These are phyloP conservation scores for Ernsta delagoae DNA, from an alignment of 2,888 invertebrate genomes.

Conservation along the genomic window DNA sequence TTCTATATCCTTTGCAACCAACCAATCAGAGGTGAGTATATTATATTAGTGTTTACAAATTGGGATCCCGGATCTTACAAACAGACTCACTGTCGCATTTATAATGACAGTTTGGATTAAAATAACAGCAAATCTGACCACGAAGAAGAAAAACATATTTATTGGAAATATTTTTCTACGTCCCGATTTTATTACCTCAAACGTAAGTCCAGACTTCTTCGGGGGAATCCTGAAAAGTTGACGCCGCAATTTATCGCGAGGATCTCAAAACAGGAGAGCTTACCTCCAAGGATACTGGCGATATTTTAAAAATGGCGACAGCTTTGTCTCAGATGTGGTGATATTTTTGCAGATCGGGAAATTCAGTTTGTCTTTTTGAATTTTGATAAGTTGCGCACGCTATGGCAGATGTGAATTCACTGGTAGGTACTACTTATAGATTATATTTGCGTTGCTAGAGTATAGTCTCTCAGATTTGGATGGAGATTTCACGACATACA, in stretches of 20 bases:
- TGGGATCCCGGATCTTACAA: too few relatives aligned
- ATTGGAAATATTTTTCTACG: conserved; percentile 25
- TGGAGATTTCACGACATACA: too few relatives aligned
- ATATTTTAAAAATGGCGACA: conserved; percentile 33
- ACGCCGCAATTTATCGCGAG: conserved; percentile 34
- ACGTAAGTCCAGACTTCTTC: conserved; percentile 24
- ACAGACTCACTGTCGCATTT: too few relatives aligned
- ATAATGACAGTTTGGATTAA: too few relatives aligned
- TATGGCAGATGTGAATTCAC: background rate
- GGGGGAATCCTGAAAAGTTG: conserved; percentile 29
- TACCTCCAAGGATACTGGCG: conserved; percentile 24
- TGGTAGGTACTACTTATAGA: background rate
- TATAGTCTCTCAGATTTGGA: too few relatives aligned
- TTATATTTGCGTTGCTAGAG: too few relatives aligned
- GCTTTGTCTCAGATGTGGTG: conserved; percentile 22
- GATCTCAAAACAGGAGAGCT: conserved; percentile 37
- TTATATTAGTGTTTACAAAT: too few relatives aligned
- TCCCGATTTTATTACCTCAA: conserved; percentile 25
- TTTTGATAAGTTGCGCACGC: conserved; percentile 9
- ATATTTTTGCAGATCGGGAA: conserved; percentile 26
- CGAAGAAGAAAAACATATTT: conserved; percentile 3
- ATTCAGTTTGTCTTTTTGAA: conserved; percentile 22
- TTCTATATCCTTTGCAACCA: too few relatives aligned
- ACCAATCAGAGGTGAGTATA: too few relatives aligned
- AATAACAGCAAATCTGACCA: conserved; percentile 1